These are phyloP conservation scores for Pantelozetes paolii DNA, from an alignment of 2,888 invertebrate species.

Conservation along the genomic window DNA sequence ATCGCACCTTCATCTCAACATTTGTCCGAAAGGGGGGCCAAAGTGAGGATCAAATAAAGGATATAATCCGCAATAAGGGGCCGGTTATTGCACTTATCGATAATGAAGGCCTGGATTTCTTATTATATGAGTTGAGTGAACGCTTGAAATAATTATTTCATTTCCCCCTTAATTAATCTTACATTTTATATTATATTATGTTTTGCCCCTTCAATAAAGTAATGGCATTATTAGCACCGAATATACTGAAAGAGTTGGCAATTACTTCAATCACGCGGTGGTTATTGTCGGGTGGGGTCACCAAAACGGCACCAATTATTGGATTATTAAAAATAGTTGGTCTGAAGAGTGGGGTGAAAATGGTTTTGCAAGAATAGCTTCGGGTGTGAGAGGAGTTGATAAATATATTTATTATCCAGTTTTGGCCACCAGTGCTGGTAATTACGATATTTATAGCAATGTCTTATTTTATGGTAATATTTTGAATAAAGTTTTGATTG, in stretches of 20 bases:
- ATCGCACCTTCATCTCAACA: conserved; percentile 7
- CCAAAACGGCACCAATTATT: conserved; percentile 28
- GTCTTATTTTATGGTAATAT: background rate
- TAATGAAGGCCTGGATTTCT: conserved; percentile 24
- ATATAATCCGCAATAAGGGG: background rate
- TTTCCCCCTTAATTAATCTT: no score
- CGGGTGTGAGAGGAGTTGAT: conserved; percentile 14
- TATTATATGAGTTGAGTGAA: conserved; percentile 17
- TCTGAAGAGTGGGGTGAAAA: conserved; percentile 26
- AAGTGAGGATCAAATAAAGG: background rate
- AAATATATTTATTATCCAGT: conserved; percentile 30
- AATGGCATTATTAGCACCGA: background rate
- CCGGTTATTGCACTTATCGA: conserved; percentile 25
- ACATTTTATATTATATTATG: no score
- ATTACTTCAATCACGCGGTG: conserved; percentile 23
- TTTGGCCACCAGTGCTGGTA: background rate
- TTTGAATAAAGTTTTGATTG: no score
- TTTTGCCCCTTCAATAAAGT: background rate
- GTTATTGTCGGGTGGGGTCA: conserved; percentile 34
- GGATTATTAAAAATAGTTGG: conserved; percentile 38
- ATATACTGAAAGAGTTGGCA: background rate
- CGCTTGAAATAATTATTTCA: no score
- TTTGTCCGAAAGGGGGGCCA: background rate
- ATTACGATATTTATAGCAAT: background rate
- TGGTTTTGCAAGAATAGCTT: conserved; percentile 13